phyloP scores from a whole-genome alignment of 2,113 vertebrate species.

The human (Homo sapiens) region DNA sequence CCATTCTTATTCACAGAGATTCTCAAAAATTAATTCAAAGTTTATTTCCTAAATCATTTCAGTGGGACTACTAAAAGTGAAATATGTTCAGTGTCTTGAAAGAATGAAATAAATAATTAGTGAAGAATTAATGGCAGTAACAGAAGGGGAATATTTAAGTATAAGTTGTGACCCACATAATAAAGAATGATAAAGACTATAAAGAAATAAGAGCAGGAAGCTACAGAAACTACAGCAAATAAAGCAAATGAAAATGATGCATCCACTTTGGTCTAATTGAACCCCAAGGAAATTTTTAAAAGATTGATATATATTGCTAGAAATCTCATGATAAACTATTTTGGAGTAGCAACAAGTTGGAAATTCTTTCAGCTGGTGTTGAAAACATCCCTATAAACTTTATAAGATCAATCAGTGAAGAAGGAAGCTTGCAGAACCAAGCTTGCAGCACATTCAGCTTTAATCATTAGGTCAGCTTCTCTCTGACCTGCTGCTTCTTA shows the following conservation, averaged over 20 bases:
- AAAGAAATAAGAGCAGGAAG: not conserved
- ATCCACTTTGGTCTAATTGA: not conserved
- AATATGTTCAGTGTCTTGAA: not conserved
- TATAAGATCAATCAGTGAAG: too few species aligned
- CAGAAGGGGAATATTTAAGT: not conserved
- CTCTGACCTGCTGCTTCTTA: too few species aligned
- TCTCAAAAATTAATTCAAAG: not conserved
- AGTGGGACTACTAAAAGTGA: not conserved
- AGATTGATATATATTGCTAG: not conserved
- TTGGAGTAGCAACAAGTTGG: not conserved
- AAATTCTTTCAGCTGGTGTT: not conserved
- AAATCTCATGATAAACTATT: not conserved
- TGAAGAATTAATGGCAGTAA: not conserved
- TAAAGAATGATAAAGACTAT: not conserved
- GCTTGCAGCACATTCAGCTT: too few species aligned
- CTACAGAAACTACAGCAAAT: not conserved
- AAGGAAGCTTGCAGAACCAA: too few species aligned
- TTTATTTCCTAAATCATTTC: not conserved
- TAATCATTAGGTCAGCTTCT: too few species aligned
- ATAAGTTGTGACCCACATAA: too few species aligned
- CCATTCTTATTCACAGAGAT: not conserved
- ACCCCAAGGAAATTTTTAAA: not conserved
- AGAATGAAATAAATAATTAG: not conserved
- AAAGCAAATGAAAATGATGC: not conserved
- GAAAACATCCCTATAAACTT: too few species aligned